Conservation (phyloP, 1,140 invertebrate species). For the Oreohelix idahoensis region DNA sequence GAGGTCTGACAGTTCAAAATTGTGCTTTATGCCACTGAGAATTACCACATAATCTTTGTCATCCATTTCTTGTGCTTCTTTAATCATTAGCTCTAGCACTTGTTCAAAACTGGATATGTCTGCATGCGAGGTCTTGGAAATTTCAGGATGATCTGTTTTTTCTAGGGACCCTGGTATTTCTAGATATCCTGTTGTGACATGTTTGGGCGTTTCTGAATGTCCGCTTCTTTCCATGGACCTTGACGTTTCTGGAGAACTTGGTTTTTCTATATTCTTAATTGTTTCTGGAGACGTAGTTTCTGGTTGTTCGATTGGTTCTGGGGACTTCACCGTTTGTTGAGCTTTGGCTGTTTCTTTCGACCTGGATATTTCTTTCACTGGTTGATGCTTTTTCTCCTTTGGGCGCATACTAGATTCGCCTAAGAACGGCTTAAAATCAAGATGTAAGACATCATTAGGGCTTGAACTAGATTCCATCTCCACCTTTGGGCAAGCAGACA, state of each 20-base stretch:
- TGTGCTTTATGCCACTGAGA: background rate
- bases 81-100: background rate
- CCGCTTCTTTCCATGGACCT: background rate
- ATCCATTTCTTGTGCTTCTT: background rate
- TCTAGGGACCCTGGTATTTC: background rate
- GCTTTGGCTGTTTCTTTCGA: too few species aligned
- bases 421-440: background rate
- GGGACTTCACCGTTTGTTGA: too few species aligned
- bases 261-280: background rate
- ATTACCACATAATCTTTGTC: background rate
- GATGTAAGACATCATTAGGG: too few species aligned
- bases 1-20: background rate
- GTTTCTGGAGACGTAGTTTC: background rate
- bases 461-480: too few species aligned
- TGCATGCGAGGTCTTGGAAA: background rate
- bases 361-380: background rate
- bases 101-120: background rate
- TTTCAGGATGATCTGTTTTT: background rate
- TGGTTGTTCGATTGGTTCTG: background rate
- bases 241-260: background rate
- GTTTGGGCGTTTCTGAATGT: background rate
- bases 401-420: background rate
- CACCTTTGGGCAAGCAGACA: too few species aligned
- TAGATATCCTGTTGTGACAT: background rate
- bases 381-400: background rate